Evolutionary conservation across 2,888 invertebrate genomes (phyloP).

Genomic region (Cephonodes hylas): DNA sequence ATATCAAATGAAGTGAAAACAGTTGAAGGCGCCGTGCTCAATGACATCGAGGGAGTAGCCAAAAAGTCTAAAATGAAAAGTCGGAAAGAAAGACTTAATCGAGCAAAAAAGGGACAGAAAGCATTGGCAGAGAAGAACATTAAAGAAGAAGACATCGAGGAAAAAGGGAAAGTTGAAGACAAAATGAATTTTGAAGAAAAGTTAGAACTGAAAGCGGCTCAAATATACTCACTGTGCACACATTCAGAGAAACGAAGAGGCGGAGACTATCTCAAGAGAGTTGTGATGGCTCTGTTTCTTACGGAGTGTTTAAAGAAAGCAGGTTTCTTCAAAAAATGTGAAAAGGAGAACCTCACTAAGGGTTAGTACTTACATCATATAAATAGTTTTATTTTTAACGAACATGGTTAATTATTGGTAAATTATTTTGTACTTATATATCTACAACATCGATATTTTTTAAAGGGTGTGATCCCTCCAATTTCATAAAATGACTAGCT

Average conservation of each 20-base stretch:
- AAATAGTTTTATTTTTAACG: background rate
- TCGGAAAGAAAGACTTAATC: slow-evolving; percentile 66
- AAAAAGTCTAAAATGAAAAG: slow-evolving; percentile 69
- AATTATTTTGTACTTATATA: too few relatives aligned
- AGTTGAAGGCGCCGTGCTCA: slow-evolving; percentile 50
- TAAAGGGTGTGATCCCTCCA: too few relatives aligned
- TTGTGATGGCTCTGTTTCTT: slow-evolving; percentile 89
- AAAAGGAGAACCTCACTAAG: slow-evolving; percentile 41
- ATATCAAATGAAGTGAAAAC: slow-evolving; percentile 54
- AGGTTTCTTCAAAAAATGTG: slow-evolving; percentile 81
- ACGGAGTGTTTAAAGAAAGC: slow-evolving; percentile 85
- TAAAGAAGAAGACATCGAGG: slow-evolving; percentile 49
- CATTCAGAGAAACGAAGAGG: slow-evolving; percentile 82
- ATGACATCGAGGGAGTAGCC: slow-evolving; percentile 64
- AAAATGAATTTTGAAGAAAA: slow-evolving; percentile 57
- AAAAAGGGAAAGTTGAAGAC: slow-evolving; percentile 41
- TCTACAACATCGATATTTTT: too few relatives aligned
- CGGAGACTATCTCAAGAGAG: slow-evolving; percentile 87
- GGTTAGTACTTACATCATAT: slow-evolving; percentile 35
- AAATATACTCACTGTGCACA: slow-evolving; percentile 84
- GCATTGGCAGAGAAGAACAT: slow-evolving; percentile 47
- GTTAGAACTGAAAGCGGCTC: slow-evolving; percentile 59
- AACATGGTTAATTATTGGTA: too few relatives aligned
- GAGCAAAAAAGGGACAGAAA: slow-evolving; percentile 61
- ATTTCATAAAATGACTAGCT: too few relatives aligned